Percentiles rank a stretch among this genome's conserved stretches.
Conservation (phyloP, 2,888 invertebrate genomes). For the Thalpophila matura region DNA sequence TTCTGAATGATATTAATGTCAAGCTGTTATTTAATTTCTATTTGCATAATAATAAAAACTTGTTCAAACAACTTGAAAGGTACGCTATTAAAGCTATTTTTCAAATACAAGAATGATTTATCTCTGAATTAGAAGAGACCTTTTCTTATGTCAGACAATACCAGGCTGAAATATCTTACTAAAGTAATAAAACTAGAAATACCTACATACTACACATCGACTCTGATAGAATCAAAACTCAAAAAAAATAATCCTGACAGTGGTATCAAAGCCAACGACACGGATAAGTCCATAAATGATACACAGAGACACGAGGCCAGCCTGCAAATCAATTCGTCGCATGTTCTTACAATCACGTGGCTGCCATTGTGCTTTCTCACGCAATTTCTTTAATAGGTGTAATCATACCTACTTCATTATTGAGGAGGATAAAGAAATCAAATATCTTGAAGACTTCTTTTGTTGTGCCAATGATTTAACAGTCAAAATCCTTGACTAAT, state of each 20-base stretch:
- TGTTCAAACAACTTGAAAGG: too few species aligned
- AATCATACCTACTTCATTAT: conserved; percentile 4
- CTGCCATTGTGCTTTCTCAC: conserved; percentile 11
- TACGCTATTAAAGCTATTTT: too few species aligned
- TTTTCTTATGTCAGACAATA: too few species aligned
- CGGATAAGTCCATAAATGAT: background rate
- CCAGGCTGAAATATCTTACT: too few species aligned
- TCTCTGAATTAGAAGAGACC: too few species aligned
- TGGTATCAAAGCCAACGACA: conserved; percentile 14
- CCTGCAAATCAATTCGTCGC: conserved; percentile 4
- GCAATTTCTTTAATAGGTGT: conserved; percentile 17
- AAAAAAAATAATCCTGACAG: background rate
- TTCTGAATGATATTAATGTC: conserved; percentile 7
- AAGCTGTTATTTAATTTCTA: background rate
- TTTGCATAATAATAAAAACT: background rate
- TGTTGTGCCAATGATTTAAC: background rate
- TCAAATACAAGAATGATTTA: too few species aligned
- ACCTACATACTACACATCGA: too few species aligned
- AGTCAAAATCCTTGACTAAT: background rate
- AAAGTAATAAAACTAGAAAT: too few species aligned
- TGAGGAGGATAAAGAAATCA: background rate
- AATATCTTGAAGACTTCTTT: background rate
- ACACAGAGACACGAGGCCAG: background rate
- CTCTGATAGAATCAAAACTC: too few species aligned
- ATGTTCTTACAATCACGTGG: conserved; percentile 30